phyloP scores from a whole-genome alignment of 2,888 invertebrate genomes.

The Physocephala rufipes region DNA sequence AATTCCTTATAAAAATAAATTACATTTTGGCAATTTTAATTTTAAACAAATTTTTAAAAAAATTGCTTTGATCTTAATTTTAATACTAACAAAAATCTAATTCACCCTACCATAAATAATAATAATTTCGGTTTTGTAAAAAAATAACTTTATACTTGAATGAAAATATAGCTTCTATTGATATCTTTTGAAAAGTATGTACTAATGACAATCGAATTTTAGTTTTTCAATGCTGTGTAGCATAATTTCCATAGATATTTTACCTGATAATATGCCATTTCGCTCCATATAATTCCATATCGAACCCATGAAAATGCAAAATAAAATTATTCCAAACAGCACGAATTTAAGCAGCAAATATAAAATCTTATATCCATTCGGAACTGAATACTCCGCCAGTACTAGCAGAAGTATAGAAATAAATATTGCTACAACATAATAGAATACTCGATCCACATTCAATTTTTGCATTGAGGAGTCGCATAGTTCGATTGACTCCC shows the following conservation, averaged over 20 bases:
- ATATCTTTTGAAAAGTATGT: conserved; percentile 11
- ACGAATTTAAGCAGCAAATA: conserved; percentile 71
- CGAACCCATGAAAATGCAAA: conserved; percentile 79
- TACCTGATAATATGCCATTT: conserved; percentile 80
- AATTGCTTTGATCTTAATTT: no score
- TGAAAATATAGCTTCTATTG: conserved; percentile 55
- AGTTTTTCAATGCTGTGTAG: conserved; percentile 55
- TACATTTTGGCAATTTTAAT: no score
- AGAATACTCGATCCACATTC: conserved; percentile 60
- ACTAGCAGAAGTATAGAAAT: conserved; percentile 56
- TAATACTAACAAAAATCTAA: no score
- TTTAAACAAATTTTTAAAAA: no score
- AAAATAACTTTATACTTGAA: conserved; percentile 44
- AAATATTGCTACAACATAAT: conserved; percentile 58
- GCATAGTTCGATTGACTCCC: conserved; percentile 61
- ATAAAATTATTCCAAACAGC: conserved; percentile 73
- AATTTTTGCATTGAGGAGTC: conserved; percentile 59
- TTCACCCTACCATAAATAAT: no score
- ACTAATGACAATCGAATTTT: conserved; percentile 41
- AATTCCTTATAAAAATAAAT: no score
- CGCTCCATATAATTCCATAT: conserved; percentile 85
- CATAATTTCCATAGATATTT: conserved; percentile 74
- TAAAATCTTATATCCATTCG: conserved; percentile 64
- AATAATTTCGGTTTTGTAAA: no score
- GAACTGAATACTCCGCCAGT: conserved; percentile 58